These are phyloP conservation scores for Salminus brasiliensis DNA, from an alignment of 2,113 vertebrate species.

Conservation along the genomic window DNA sequence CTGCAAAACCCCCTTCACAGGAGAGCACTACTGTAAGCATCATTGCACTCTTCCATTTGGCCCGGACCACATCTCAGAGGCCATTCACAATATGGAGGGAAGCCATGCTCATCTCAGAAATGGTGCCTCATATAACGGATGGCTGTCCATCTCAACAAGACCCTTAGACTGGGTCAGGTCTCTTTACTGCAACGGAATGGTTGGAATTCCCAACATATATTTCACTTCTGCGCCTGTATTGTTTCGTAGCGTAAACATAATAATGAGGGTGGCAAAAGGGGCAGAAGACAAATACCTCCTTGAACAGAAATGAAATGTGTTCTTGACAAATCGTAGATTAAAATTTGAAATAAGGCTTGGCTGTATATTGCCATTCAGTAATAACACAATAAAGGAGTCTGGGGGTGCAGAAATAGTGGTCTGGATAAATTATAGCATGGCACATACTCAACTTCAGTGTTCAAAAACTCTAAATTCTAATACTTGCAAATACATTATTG, in stretches of 20 bases:
- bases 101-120: slow-evolving; percentile 38
- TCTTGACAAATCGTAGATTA: background rate
- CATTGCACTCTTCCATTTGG: slow-evolving; percentile 48
- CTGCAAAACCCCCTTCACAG: slow-evolving; percentile 29
- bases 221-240: background rate
- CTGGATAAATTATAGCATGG: too few species aligned
- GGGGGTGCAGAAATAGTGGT: too few species aligned
- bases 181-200: background rate
- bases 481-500: too few species aligned
- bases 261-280: background rate
- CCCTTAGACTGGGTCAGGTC: slow-evolving; percentile 2
- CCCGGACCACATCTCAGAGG: slow-evolving; percentile 34
- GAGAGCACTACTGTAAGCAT: slow-evolving; percentile 51
- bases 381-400: background rate
- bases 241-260: background rate
- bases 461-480: too few species aligned
- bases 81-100: slow-evolving; percentile 49
- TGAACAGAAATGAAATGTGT: background rate
- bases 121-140: slow-evolving; percentile 23
- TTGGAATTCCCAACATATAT: background rate
- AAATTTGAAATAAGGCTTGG: background rate
- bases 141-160: slow-evolving; percentile 10
- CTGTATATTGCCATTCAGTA: background rate
- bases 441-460: too few species aligned
- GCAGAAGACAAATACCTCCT: too few species aligned